Conservation (phyloP, 2,888 invertebrate species). For the Zygogramma bicolorata region DNA sequence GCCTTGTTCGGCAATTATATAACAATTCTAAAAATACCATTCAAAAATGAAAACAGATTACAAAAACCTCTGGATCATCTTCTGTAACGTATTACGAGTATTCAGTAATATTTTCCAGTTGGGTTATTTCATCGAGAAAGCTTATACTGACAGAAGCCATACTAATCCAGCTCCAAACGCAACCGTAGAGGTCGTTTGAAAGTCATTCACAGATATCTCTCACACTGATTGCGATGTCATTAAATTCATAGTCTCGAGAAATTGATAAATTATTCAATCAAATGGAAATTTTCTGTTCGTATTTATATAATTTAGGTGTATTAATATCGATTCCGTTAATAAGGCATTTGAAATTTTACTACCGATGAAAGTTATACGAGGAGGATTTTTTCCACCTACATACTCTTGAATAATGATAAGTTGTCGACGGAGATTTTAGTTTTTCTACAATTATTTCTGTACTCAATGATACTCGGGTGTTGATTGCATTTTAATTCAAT, state of each 20-base stretch:
- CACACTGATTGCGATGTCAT: background rate
- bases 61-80: background rate
- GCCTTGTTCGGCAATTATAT: no score
- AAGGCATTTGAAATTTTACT: background rate
- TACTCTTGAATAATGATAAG: slow-evolving; percentile 4
- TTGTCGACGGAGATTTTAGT: background rate
- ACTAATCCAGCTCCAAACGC: background rate
- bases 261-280: background rate
- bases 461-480: background rate
- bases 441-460: background rate
- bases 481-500: background rate
- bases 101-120: background rate
- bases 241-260: background rate
- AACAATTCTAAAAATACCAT: no score
- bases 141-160: background rate
- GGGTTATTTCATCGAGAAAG: background rate
- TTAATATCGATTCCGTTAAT: slow-evolving; percentile 5
- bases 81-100: background rate
- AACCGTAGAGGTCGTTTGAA: slow-evolving; percentile 4
- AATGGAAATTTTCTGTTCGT: background rate
- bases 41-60: no score
- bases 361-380: background rate
- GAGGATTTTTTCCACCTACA: background rate
- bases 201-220: background rate
- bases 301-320: background rate